phyloP scores from a whole-genome alignment of 1,140 invertebrate genomes.

The Lasioglossum albipes region DNA sequence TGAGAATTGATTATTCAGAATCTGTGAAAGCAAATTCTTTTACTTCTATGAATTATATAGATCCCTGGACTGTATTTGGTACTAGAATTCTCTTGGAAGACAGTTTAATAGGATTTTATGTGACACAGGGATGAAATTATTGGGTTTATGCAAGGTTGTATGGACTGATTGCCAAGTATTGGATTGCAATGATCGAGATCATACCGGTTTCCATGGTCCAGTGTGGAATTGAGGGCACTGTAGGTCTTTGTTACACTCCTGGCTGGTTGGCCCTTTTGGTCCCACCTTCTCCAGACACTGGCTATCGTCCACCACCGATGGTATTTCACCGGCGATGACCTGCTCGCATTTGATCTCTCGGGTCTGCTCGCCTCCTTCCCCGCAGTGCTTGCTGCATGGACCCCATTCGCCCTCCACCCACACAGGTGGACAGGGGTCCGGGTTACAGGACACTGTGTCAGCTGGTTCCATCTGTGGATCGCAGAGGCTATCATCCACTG shows the following conservation, averaged over 20 bases:
- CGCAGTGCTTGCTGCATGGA: constrained; percentile 90
- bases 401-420: constrained; percentile 92
- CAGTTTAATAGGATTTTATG: too few relatives aligned
- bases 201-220: constrained; percentile 92
- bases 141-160: too few relatives aligned
- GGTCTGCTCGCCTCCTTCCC: constrained; percentile 85
- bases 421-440: constrained; percentile 89
- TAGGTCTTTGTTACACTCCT: constrained; percentile 88
- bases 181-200: constrained; percentile 43
- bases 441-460: constrained; percentile 86
- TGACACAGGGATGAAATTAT: too few relatives aligned
- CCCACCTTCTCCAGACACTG: constrained; percentile 85
- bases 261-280: constrained; percentile 85
- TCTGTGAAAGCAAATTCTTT: too few relatives aligned
- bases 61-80: too few relatives aligned
- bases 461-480: constrained; percentile 86
- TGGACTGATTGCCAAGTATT: too few relatives aligned
- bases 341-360: constrained; percentile 90
- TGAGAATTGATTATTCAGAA: too few relatives aligned
- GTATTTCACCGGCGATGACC: constrained; percentile 83
- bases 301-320: constrained; percentile 86
- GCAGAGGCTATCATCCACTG: constrained; percentile 88
- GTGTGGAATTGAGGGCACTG: constrained; percentile 91
- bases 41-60: too few relatives aligned
- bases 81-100: too few relatives aligned